Conservation (phyloP, 2,113 vertebrate species). For the Notarius quadriscutis region DNA sequence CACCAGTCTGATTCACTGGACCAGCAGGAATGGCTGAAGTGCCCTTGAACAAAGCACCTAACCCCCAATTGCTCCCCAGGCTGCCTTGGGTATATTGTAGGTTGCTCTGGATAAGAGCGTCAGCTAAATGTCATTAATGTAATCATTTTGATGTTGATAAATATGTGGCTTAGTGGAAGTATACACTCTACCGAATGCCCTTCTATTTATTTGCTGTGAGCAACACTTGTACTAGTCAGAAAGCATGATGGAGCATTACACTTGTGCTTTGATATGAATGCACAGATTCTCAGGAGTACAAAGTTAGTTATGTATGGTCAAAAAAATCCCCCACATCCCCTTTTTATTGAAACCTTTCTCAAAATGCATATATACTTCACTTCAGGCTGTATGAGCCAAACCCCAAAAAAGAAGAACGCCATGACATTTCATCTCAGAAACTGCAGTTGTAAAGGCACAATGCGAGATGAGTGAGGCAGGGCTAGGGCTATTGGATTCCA, state of each 20-base stretch:
- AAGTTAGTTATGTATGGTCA: background rate
- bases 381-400: background rate
- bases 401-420: background rate
- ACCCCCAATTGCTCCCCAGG: too few species aligned
- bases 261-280: background rate
- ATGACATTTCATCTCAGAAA: background rate
- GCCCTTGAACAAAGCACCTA: too few species aligned
- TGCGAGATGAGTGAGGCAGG: background rate
- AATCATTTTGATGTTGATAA: too few species aligned
- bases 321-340: background rate
- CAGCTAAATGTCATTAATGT: too few species aligned
- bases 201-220: too few species aligned
- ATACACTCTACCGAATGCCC: too few species aligned
- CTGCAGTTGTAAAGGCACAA: background rate
- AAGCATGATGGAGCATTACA: background rate
- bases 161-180: too few species aligned
- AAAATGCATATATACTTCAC: background rate
- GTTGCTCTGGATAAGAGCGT: too few species aligned
- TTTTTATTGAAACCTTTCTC: background rate
- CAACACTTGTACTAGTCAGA: background rate
- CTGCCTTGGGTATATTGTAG: too few species aligned
- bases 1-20: too few species aligned
- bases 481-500: background rate
- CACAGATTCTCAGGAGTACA: background rate
- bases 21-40: too few species aligned